Evolutionary conservation across 2,888 invertebrate genomes (phyloP).

Genomic region (Nymphalis c-album): DNA sequence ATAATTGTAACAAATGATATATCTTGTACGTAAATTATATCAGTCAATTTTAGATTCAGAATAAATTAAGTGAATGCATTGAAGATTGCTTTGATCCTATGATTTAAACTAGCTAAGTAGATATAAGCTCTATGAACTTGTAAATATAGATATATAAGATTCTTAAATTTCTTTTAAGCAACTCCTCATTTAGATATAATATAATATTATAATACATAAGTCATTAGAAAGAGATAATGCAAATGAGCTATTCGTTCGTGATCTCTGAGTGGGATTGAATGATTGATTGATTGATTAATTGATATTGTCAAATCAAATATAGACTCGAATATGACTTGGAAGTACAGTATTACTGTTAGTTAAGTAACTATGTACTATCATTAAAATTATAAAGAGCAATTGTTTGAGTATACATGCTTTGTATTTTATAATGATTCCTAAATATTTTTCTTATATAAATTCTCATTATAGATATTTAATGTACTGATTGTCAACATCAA

Average conservation of each 20-base stretch:
- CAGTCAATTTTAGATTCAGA: too few species aligned
- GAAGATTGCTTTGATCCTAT: neutral
- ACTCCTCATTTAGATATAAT: slow-evolving; percentile 42
- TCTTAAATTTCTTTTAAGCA: slow-evolving; percentile 31
- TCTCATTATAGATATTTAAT: neutral
- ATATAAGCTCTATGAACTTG: slow-evolving; percentile 29
- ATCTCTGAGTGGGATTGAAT: slow-evolving; percentile 30
- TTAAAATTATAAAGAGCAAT: neutral
- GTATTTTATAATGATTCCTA: neutral
- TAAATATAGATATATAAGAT: slow-evolving; percentile 37
- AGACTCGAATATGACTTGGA: slow-evolving; percentile 33
- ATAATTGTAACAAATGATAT: too few species aligned
- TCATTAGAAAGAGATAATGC: slow-evolving; percentile 11
- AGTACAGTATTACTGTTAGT: slow-evolving; percentile 37
- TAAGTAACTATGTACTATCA: slow-evolving; percentile 19
- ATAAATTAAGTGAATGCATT: neutral
- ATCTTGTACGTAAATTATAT: too few species aligned
- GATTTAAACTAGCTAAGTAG: slow-evolving; percentile 14
- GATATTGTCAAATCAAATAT: slow-evolving; percentile 5
- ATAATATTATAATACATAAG: slow-evolving; percentile 5
- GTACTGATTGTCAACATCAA: neutral
- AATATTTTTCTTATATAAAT: neutral
- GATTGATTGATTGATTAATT: slow-evolving; percentile 15
- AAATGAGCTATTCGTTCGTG: slow-evolving; percentile 37
- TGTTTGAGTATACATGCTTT: neutral